phyloP scores from a whole-genome alignment of 2,888 invertebrate species.

The Anarsia innoxiella region DNA sequence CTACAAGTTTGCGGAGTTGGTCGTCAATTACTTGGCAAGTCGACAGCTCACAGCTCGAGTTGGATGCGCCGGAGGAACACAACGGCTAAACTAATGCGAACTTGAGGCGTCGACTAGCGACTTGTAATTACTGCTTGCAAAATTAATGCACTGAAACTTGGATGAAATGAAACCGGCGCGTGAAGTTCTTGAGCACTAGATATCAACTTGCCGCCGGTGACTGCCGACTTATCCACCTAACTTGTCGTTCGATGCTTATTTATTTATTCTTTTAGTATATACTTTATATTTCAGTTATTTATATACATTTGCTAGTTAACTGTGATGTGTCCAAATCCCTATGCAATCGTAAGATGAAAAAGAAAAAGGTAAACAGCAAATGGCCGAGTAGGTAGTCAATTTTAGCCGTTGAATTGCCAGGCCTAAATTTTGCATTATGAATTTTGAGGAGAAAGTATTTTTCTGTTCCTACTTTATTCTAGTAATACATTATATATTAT shows the following conservation, averaged over 20 bases:
- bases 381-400: too few species aligned
- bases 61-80: conserved; percentile 47
- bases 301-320: too few species aligned
- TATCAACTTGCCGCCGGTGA: conserved; percentile 29
- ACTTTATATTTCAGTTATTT: too few species aligned
- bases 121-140: conserved; percentile 72
- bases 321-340: too few species aligned
- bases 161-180: conserved; percentile 67
- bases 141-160: conserved; percentile 71
- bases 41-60: conserved; percentile 42
- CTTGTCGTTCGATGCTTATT: conserved; percentile 39
- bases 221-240: conserved; percentile 37
- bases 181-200: conserved; percentile 45
- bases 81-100: conserved; percentile 65
- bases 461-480: too few species aligned
- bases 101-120: conserved; percentile 60
- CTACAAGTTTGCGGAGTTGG: conserved; percentile 51
- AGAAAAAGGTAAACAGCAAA: too few species aligned
- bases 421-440: too few species aligned
- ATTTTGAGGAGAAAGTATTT: too few species aligned
- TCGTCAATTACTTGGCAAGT: conserved; percentile 55
- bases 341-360: too few species aligned
- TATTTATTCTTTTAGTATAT: too few species aligned
- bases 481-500: too few species aligned
- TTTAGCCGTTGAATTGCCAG: too few species aligned